Percentiles rank a stretch among this genome's conserved stretches.
These are phyloP conservation scores for Anneissia japonica DNA, from an alignment of 35 echinoderm and acorn worm genomes.

Conservation along the genomic window DNA sequence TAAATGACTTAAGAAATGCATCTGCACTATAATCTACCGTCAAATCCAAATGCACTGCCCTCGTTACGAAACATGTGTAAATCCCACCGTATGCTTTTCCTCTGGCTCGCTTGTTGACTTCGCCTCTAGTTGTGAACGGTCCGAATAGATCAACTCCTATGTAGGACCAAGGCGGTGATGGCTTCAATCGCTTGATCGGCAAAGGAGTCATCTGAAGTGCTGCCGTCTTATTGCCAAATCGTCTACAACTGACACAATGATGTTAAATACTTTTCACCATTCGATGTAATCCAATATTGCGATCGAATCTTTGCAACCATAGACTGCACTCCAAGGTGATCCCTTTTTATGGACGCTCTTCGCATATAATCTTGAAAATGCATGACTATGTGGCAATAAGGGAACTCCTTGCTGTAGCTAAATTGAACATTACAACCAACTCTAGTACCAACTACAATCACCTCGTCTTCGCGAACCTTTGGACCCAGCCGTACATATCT, in stretches of 20 bases:
- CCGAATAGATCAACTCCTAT: constrained; percentile 9
- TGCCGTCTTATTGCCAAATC: background rate
- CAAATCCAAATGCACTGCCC: constrained; percentile 18
- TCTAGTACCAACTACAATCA: too few relatives aligned
- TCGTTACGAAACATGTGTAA: constrained; percentile 12
- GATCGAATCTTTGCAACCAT: too few relatives aligned
- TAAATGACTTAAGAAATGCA: constrained; percentile 13
- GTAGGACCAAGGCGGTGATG: constrained; percentile 5
- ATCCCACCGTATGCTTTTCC: background rate
- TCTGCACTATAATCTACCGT: constrained; percentile 7
- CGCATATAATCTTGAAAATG: too few relatives aligned
- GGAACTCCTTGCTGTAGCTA: too few relatives aligned
- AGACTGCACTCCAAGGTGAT: too few relatives aligned
- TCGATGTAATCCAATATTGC: too few relatives aligned
- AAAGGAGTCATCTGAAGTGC: background rate
- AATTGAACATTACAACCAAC: too few relatives aligned
- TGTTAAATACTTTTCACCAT: background rate
- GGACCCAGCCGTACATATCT: too few relatives aligned
- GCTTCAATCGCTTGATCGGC: background rate
- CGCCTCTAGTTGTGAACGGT: background rate
- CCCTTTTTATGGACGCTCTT: too few relatives aligned
- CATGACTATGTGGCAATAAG: too few relatives aligned
- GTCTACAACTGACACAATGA: background rate
- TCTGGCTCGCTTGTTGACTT: constrained; percentile 7
- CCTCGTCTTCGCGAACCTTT: too few relatives aligned